Conservation (phyloP, 2,888 invertebrate species). For the Mystacides longicornis region DNA sequence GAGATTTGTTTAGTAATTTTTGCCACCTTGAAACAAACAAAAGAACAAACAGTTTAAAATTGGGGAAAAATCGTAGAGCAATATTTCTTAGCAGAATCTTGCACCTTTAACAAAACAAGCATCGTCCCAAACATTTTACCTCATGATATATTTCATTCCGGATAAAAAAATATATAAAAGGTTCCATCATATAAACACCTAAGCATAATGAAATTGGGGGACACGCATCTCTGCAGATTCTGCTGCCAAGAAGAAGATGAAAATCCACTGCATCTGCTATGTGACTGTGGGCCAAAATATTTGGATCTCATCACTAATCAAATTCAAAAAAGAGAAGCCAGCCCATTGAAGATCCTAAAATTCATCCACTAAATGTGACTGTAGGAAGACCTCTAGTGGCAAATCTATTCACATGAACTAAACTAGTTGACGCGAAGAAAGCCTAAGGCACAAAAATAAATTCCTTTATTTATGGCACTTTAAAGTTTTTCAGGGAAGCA, state of each 20-base stretch:
- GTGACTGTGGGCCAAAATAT: not conserved
- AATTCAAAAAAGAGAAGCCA: not conserved
- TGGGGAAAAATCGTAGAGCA: no score
- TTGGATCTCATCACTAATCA: not conserved
- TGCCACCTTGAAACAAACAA: not conserved
- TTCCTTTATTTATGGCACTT: no score
- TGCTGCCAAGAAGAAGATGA: not conserved
- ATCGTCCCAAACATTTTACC: no score
- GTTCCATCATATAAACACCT: not conserved
- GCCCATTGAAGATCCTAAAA: not conserved
- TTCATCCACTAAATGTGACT: not conserved
- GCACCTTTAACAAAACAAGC: no score
- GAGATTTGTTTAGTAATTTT: not conserved
- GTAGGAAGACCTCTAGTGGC: not conserved
- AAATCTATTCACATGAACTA: not conserved
- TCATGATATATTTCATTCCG: no score
- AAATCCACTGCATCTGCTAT: not conserved
- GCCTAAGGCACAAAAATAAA: no score
- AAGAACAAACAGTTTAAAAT: no score
- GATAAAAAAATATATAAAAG: no score
- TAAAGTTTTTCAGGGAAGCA: no score
- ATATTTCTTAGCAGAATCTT: no score
- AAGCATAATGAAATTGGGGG: not conserved
- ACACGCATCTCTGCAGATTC: not conserved
- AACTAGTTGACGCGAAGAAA: not conserved